These are phyloP conservation scores for Pyrgus malvae DNA, from an alignment of 2,888 invertebrate species.

Conservation along the genomic window DNA sequence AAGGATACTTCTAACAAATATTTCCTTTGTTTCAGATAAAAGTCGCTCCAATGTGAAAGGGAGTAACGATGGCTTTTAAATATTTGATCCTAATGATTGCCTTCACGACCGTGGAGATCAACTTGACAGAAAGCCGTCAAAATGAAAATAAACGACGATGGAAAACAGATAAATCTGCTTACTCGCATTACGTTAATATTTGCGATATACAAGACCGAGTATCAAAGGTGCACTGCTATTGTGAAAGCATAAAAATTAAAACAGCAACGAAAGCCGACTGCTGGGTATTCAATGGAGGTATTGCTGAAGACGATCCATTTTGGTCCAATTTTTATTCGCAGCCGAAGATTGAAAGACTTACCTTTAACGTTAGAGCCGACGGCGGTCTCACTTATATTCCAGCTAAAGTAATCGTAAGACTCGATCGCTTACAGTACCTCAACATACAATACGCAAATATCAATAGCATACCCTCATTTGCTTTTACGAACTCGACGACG, in stretches of 20 bases:
- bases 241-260: constrained; percentile 80
- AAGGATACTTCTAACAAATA: constrained; percentile 19
- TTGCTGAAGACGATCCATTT: constrained; percentile 86
- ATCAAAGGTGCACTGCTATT: constrained; percentile 85
- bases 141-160: constrained; percentile 73
- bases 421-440: constrained; percentile 85
- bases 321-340: constrained; percentile 90
- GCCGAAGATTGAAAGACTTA: constrained; percentile 85
- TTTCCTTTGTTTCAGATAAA: constrained; percentile 72
- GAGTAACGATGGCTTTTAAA: constrained; percentile 70
- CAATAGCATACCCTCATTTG: constrained; percentile 85
- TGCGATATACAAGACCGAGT: constrained; percentile 81
- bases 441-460: constrained; percentile 89
- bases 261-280: constrained; percentile 88
- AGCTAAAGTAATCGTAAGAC: constrained; percentile 84
- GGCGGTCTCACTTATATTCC: constrained; percentile 87
- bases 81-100: constrained; percentile 75
- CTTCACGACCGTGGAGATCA: constrained; percentile 72
- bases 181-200: constrained; percentile 77
- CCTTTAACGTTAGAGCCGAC: constrained; percentile 86
- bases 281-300: constrained; percentile 86
- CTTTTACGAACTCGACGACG: constrained; percentile 88
- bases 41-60: constrained; percentile 55
- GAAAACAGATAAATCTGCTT: constrained; percentile 67
- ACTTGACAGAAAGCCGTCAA: constrained; percentile 72